A percentile compares a stretch with the other conserved stretches of the same genome.
phyloP scores from a whole-genome alignment of 92 coral and sea anemone species.

The Epizoanthus rinbou region DNA sequence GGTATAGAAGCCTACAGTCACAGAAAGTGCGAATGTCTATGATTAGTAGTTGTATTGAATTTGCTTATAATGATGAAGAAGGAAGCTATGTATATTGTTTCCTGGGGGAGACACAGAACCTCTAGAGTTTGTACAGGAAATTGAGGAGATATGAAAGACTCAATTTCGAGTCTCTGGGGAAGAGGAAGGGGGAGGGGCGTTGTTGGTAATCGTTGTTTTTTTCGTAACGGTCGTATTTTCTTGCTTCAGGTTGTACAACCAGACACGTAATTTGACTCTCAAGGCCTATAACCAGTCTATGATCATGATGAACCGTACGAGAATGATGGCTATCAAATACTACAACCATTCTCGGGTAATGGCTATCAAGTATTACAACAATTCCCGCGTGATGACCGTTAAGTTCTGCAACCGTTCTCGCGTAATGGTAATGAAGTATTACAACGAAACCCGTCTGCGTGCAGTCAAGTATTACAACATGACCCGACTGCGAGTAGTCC shows the following conservation, averaged over 20 bases:
- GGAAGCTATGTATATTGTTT: no score
- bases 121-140: no score
- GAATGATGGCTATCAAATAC: constrained; percentile 49
- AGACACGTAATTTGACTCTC: constrained; percentile 67
- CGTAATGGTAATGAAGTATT: constrained; percentile 56
- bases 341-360: constrained; percentile 44
- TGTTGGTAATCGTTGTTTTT: no score
- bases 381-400: constrained; percentile 54
- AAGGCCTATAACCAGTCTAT: constrained; percentile 63
- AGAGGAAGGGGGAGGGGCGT: no score
- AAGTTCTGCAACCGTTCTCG: constrained; percentile 72
- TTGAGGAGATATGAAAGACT: no score
- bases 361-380: constrained; percentile 60
- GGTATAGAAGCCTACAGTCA: no score
- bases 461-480: constrained; percentile 59
- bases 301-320: constrained; percentile 55
- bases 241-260: constrained; percentile 55
- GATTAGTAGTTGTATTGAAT: no score
- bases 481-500: constrained; percentile 46
- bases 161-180: no score
- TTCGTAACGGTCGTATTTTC: neutral
- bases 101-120: no score
- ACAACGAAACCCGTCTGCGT: constrained; percentile 61
- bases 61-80: no score
- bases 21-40: no score